Conservation (phyloP, 2,797 vertebrate genomes). For the Eospalax fontanierii region DNA sequence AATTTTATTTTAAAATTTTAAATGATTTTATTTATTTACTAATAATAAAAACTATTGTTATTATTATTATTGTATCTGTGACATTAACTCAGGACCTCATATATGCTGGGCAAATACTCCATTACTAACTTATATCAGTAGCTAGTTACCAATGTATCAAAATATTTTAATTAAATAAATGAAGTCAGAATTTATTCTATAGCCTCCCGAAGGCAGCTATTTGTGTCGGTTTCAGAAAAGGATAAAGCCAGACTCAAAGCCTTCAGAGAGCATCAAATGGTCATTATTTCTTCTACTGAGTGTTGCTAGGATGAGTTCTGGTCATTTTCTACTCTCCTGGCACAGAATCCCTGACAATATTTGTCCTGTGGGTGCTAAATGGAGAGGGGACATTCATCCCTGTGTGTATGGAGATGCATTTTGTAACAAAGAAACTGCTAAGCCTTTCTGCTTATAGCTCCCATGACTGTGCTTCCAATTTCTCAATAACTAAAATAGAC, state of each 20-base stretch:
- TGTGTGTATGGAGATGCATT: neutral
- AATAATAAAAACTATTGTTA: too few species aligned
- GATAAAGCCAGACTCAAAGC: neutral
- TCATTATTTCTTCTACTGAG: neutral
- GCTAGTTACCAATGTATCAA: too few species aligned
- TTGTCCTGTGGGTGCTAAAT: neutral
- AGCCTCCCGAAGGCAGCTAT: neutral
- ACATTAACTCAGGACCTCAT: too few species aligned
- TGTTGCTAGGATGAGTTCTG: neutral
- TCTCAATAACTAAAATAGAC: neutral
- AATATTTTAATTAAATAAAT: constrained; percentile 41
- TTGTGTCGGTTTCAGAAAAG: neutral
- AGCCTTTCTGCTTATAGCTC: neutral
- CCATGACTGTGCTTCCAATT: neutral
- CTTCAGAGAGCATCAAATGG: neutral
- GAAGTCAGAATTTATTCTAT: neutral
- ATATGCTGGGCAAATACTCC: too few species aligned
- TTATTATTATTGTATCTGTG: too few species aligned
- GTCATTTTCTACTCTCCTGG: neutral
- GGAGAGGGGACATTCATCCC: too few species aligned
- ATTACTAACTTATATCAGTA: too few species aligned
- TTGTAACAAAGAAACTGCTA: neutral
- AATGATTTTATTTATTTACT: too few species aligned
- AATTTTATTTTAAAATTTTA: too few species aligned
- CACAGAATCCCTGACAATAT: neutral